Conservation (phyloP, 2,888 invertebrate genomes). For the Drosophila borborema region DNA sequence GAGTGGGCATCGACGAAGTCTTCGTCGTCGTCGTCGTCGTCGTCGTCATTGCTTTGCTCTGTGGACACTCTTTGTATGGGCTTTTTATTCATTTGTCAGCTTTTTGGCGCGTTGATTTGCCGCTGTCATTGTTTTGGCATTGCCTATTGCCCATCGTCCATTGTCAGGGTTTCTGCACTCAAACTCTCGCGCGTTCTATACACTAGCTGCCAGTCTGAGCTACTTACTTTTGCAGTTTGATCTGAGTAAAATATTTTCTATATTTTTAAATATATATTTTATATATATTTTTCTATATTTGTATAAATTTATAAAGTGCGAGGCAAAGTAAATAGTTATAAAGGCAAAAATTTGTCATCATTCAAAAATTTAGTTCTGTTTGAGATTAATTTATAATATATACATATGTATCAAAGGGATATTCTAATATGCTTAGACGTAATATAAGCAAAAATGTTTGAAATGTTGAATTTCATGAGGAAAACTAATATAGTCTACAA, state of each 20-base stretch:
- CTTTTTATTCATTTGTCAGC: constrained; percentile 73
- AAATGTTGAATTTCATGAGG: no score
- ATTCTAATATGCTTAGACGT: no score
- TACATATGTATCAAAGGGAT: no score
- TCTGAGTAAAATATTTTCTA: background rate
- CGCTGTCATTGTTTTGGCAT: constrained; percentile 69
- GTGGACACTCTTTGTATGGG: constrained; percentile 32
- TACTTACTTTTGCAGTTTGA: background rate
- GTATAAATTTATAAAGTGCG: no score
- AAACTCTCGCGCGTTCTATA: constrained; percentile 7
- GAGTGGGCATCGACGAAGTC: background rate
- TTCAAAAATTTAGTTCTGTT: no score
- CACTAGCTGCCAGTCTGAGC: constrained; percentile 1
- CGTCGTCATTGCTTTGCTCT: background rate
- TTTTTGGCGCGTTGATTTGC: constrained; percentile 73
- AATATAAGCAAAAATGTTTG: no score
- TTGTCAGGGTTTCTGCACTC: constrained; percentile 31
- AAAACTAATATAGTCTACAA: no score
- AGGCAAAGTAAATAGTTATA: no score
- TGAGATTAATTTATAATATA: no score
- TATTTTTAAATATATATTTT: no score
- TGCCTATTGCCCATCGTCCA: constrained; percentile 28
- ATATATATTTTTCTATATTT: no score
- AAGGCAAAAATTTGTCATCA: no score
- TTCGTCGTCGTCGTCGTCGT: background rate